Percentiles rank a stretch among this genome's conserved stretches.
Evolutionary conservation across 2,888 invertebrate genomes (phyloP).

Genomic region (Drosophila percnosoma): DNA sequence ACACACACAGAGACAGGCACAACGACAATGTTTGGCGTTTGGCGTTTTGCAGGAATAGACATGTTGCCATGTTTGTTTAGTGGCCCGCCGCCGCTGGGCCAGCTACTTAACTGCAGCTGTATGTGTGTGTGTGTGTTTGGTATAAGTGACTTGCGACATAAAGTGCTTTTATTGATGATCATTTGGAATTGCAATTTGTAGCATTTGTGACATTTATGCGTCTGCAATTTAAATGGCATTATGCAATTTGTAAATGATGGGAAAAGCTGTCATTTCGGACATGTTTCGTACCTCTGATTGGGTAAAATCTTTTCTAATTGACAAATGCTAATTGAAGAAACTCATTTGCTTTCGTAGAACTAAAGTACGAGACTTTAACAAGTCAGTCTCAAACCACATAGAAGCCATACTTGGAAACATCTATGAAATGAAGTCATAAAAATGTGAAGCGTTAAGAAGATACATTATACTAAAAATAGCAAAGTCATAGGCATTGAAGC

Average conservation of each 20-base stretch:
- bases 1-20: constrained; percentile 1
- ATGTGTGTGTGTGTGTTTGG: constrained; percentile 15
- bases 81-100: constrained; percentile 50
- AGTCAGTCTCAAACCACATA: constrained; percentile 8
- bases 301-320: constrained; percentile 39
- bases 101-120: constrained; percentile 61
- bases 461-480: constrained; percentile 7
- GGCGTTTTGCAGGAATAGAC: constrained; percentile 64
- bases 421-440: constrained; percentile 44
- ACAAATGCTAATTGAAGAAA: constrained; percentile 20
- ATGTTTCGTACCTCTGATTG: constrained; percentile 20
- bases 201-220: constrained; percentile 80
- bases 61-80: constrained; percentile 78
- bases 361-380: background rate
- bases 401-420: constrained; percentile 42
- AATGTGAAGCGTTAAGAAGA: constrained; percentile 40
- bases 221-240: constrained; percentile 71
- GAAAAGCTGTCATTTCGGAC: constrained; percentile 24
- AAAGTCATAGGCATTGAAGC: constrained; percentile 15
- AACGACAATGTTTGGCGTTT: constrained; percentile 38
- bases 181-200: constrained; percentile 79
- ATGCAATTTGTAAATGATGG: constrained; percentile 63
- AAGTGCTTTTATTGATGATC: constrained; percentile 80
- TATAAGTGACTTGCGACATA: constrained; percentile 76
- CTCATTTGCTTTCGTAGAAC: background rate